Percentiles rank a stretch among this genome's conserved stretches.
Conservation (phyloP, 2,888 invertebrate genomes). For the Leptopilina syphax region DNA sequence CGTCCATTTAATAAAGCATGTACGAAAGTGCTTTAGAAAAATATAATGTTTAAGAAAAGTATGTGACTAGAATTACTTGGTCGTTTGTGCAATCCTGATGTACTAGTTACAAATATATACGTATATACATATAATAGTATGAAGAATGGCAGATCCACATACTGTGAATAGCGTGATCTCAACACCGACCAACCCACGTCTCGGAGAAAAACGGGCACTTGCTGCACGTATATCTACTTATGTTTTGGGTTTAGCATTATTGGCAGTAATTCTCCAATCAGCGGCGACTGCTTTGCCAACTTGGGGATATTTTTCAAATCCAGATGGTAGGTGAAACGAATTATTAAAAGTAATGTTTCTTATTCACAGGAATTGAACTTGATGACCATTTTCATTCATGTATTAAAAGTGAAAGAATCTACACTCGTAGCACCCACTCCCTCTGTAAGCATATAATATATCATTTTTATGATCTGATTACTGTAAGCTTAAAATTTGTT, state of each 20-base stretch:
- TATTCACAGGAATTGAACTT: no score
- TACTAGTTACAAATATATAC: neutral
- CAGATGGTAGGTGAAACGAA: constrained; percentile 80
- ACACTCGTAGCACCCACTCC: no score
- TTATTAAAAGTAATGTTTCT: neutral
- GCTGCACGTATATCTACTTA: constrained; percentile 75
- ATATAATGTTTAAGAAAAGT: neutral
- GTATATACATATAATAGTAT: constrained; percentile 63
- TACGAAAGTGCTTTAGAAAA: neutral
- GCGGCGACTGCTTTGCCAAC: constrained; percentile 90
- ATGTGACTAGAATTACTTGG: neutral
- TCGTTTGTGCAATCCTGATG: neutral
- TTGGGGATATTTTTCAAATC: constrained; percentile 91
- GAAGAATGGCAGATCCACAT: constrained; percentile 74
- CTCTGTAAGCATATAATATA: no score
- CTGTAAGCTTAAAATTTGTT: no score
- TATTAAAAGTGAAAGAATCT: no score
- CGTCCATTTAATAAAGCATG: neutral
- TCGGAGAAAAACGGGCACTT: constrained; percentile 70
- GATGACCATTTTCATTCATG: no score
- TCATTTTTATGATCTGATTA: no score
- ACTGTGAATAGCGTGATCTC: constrained; percentile 71
- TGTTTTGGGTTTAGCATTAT: constrained; percentile 70
- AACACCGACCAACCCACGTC: constrained; percentile 69
- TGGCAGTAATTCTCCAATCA: constrained; percentile 86